phyloP scores from a whole-genome alignment of 2,113 vertebrate species.

The Brachyhypopomus gauderio region DNA sequence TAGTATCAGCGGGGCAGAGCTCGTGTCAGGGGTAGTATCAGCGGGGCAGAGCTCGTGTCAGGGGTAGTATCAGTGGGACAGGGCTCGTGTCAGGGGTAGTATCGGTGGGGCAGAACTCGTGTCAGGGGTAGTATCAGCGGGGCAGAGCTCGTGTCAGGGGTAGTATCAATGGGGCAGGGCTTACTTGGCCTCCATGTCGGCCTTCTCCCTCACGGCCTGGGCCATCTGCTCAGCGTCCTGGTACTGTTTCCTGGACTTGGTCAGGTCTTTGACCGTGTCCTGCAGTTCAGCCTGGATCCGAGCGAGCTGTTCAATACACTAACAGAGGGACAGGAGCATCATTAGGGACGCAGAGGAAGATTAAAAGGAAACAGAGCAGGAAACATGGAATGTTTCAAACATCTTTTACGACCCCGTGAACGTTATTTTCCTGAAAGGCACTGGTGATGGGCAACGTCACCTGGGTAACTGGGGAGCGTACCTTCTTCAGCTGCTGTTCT shows the following conservation, averaged over 20 bases:
- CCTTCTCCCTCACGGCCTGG: constrained; percentile 85
- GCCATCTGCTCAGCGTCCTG: constrained; percentile 89
- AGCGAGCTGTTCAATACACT: constrained; percentile 85
- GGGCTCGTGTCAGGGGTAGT: not conserved
- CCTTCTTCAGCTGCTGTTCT: constrained; percentile 94
- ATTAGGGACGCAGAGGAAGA: not conserved
- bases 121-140: not conserved
- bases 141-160: not conserved
- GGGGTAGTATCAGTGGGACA: too few species aligned
- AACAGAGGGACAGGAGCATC: constrained; percentile 14
- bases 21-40: constrained; percentile 53
- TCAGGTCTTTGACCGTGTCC: constrained; percentile 87
- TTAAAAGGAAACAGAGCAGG: constrained; percentile 41
- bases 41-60: constrained; percentile 58
- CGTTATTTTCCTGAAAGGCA: not conserved
- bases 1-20: constrained; percentile 52
- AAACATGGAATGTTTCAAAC: not conserved
- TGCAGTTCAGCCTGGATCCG: constrained; percentile 85
- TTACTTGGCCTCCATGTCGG: constrained; percentile 87
- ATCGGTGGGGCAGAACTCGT: constrained; percentile 40
- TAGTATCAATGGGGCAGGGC: constrained; percentile 51
- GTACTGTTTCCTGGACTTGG: constrained; percentile 88
- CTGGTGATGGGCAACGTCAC: not conserved
- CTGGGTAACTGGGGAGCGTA: constrained; percentile 50
- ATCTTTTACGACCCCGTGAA: too few species aligned